Evolutionary conservation across 2,113 vertebrate species (phyloP).

Genomic region (Chloropsis cyanopogon): DNA sequence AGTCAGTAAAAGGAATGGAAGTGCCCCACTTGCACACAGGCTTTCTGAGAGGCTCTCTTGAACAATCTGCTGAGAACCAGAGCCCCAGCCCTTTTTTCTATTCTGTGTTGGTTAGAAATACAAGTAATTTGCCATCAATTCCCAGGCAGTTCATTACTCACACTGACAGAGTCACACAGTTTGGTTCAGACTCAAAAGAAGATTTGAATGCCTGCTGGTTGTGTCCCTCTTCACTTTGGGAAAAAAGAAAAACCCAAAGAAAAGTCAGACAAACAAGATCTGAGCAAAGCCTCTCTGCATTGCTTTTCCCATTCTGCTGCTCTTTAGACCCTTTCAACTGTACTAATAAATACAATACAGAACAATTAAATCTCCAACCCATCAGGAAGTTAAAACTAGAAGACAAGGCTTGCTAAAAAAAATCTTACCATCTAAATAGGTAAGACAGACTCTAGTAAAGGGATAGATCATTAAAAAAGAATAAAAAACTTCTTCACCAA

Average conservation of each 20-base stretch:
- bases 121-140: not conserved
- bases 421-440: not conserved
- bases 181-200: not conserved
- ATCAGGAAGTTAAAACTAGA: not conserved
- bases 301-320: not conserved
- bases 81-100: accelerated
- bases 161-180: not conserved
- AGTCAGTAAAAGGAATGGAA: not conserved
- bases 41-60: not conserved
- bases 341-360: not conserved
- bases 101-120: not conserved
- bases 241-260: not conserved
- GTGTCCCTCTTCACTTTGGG: not conserved
- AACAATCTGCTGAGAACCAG: not conserved
- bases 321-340: not conserved
- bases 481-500: not conserved
- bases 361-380: not conserved
- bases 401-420: not conserved
- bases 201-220: not conserved
- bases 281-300: not conserved
- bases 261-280: not conserved
- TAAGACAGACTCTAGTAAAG: not conserved
- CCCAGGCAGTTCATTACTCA: not conserved
- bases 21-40: not conserved
- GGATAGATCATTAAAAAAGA: not conserved